These are phyloP conservation scores for Chionis minor DNA, from an alignment of 2,113 vertebrate species.

Conservation along the genomic window DNA sequence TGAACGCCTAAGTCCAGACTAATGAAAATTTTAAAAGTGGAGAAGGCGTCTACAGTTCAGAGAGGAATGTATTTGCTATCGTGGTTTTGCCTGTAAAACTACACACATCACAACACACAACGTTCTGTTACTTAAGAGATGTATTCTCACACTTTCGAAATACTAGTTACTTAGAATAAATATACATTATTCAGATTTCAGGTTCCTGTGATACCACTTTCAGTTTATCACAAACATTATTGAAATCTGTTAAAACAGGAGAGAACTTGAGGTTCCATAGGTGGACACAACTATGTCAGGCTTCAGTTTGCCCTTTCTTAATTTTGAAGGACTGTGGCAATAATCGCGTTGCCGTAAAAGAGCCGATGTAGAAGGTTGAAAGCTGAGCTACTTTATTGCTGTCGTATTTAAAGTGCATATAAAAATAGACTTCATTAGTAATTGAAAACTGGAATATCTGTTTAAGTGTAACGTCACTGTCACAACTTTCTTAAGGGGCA, in stretches of 20 bases:
- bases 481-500: background rate
- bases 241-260: background rate
- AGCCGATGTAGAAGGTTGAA: background rate
- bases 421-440: conserved; percentile 49
- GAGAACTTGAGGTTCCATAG: background rate
- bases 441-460: conserved; percentile 24
- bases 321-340: conserved; percentile 9
- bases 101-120: rapidly evolving
- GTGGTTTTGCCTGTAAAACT: background rate
- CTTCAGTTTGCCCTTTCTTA: background rate
- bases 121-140: background rate
- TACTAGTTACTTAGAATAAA: background rate
- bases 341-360: background rate
- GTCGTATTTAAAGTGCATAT: background rate
- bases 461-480: background rate
- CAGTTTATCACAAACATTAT: background rate
- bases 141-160: background rate
- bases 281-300: background rate
- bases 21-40: background rate
- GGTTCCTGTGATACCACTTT: background rate
- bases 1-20: background rate
- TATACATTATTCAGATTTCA: background rate
- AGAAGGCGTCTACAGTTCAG: background rate
- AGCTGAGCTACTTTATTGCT: conserved; percentile 22
- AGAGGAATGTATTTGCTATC: background rate